Percentiles rank a stretch among this genome's conserved stretches.
Evolutionary conservation across 1,140 invertebrate genomes (phyloP).

Genomic region (Drosophila lini): DNA sequence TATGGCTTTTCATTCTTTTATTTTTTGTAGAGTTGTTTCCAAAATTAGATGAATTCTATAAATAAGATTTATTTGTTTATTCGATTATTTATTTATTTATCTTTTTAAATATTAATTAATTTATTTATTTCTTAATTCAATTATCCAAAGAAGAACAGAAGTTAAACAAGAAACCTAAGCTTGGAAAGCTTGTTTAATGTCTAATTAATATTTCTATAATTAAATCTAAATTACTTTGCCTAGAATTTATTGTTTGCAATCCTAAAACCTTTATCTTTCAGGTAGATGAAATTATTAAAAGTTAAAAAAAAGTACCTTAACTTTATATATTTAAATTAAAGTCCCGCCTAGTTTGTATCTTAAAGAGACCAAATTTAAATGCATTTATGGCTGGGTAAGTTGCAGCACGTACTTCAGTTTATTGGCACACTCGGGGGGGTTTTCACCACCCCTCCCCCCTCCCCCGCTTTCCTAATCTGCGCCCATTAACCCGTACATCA

Average conservation of each 20-base stretch:
- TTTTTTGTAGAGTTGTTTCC: background rate
- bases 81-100: no score
- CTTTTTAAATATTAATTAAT: no score
- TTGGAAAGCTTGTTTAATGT: no score
- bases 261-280: background rate
- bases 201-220: no score
- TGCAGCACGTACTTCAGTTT: slow-evolving; percentile 29
- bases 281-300: background rate
- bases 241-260: no score
- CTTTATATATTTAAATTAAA: background rate
- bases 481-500: slow-evolving; percentile 31
- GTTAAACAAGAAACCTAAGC: no score
- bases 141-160: no score
- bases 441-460: background rate
- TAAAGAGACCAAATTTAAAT: slow-evolving; percentile 3
- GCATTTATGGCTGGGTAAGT: slow-evolving; percentile 11
- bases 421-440: slow-evolving; percentile 2
- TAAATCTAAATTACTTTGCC: no score
- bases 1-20: slow-evolving; percentile 18
- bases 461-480: slow-evolving; percentile 7
- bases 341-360: no score
- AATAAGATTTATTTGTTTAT: background rate
- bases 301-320: background rate
- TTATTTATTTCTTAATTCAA: background rate
- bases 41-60: background rate